phyloP scores from a whole-genome alignment of 2,797 vertebrate species.

The Acanthurus leucopareius region DNA sequence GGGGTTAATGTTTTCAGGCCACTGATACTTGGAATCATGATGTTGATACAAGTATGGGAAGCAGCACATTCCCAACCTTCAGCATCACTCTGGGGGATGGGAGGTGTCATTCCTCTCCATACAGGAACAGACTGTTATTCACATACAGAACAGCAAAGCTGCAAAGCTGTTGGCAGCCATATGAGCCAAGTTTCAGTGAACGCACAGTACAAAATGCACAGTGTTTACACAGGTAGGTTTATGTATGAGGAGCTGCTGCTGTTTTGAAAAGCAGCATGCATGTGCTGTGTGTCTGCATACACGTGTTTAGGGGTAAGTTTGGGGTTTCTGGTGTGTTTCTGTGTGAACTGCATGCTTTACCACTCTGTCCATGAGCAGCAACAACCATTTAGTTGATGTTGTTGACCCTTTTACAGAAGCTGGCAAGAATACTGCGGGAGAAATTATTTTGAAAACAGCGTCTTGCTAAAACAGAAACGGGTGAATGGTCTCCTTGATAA shows the following conservation, averaged over 20 bases:
- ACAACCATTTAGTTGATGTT: conserved; percentile 13
- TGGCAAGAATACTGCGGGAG: conserved; percentile 31
- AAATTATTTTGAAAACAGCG: conserved; percentile 37
- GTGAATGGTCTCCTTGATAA: conserved; percentile 46
- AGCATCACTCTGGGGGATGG: conserved; percentile 32
- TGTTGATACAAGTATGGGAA: conserved; percentile 30
- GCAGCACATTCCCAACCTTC: conserved; percentile 32
- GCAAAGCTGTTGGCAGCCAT: conserved; percentile 39
- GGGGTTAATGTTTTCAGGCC: conserved; percentile 17
- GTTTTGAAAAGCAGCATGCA: neutral
- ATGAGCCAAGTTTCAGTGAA: conserved; percentile 37
- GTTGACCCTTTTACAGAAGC: conserved; percentile 18
- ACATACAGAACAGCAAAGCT: conserved; percentile 13
- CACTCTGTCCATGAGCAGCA: conserved; percentile 45
- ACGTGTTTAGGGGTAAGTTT: neutral
- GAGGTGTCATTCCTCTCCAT: conserved; percentile 13
- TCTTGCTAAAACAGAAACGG: conserved; percentile 34
- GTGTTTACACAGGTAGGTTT: neutral
- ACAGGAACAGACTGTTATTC: conserved; percentile 30
- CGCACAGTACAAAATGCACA: neutral
- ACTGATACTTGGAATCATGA: conserved; percentile 27
- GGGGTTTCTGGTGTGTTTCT: neutral
- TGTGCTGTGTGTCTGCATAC: neutral
- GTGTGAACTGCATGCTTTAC: conserved; percentile 1
- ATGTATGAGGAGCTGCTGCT: neutral